Conservation (phyloP, 2,888 invertebrate genomes). For the Cheilosia vernalis region DNA sequence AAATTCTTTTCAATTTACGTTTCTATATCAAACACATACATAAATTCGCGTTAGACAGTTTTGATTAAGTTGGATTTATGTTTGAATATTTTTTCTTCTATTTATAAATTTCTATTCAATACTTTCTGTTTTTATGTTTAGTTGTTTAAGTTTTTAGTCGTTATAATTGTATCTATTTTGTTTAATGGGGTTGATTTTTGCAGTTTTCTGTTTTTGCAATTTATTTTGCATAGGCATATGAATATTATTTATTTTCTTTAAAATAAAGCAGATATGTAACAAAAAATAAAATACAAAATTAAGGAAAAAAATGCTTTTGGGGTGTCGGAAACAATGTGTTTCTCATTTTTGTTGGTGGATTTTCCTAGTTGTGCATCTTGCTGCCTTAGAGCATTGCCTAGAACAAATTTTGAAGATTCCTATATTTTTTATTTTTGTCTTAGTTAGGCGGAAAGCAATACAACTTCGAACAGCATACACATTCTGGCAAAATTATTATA, state of each 20-base stretch:
- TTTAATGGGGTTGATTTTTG: conserved; percentile 20
- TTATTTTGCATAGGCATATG: background rate
- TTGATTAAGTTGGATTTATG: conserved; percentile 42
- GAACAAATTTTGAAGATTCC: background rate
- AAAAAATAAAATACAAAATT: background rate
- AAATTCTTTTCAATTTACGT: conserved; percentile 18
- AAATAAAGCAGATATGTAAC: background rate
- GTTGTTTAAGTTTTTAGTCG: conserved; percentile 1
- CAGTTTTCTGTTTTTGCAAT: conserved; percentile 1
- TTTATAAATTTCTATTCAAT: conserved; percentile 61
- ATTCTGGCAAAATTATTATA: conserved; percentile 12
- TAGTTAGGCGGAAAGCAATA: background rate
- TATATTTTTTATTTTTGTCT: conserved; percentile 13
- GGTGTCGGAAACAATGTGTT: background rate
- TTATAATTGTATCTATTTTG: conserved; percentile 62
- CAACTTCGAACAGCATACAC: conserved; percentile 10
- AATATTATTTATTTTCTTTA: background rate
- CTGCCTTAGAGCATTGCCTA: background rate
- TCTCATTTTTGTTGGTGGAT: conserved; percentile 14
- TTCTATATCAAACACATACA: conserved; percentile 76
- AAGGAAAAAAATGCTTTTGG: conserved; percentile 5
- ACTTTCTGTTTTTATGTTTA: conserved; percentile 49
- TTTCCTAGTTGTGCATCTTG: conserved; percentile 17
- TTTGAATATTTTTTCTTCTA: background rate
- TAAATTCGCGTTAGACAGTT: conserved; percentile 76